Percentiles rank a stretch among this genome's conserved stretches.
Evolutionary conservation across 2,797 vertebrate species (phyloP).

Genomic region (Notamacropus eugenii): DNA sequence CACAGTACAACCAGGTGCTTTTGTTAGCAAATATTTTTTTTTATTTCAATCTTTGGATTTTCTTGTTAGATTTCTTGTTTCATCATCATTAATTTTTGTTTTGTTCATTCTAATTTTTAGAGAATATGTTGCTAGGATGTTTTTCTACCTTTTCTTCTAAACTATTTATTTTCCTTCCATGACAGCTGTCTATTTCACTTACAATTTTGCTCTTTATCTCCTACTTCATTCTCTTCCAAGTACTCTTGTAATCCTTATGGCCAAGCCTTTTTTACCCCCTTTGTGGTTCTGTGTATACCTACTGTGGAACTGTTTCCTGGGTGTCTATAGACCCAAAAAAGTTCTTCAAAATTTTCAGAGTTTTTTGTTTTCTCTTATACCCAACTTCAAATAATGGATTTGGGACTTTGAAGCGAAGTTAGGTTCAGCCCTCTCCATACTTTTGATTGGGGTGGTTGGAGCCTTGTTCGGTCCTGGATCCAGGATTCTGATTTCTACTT

Average conservation of each 20-base stretch:
- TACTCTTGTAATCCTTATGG: too few relatives aligned
- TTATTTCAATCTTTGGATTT: not conserved
- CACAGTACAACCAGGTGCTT: too few relatives aligned
- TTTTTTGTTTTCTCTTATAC: not conserved
- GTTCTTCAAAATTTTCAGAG: not conserved
- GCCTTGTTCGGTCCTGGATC: too few relatives aligned
- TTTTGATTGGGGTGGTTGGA: too few relatives aligned
- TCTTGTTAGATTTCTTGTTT: not conserved
- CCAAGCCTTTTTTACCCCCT: too few relatives aligned
- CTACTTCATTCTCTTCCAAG: not conserved
- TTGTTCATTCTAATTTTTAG: too few relatives aligned
- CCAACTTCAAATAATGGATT: not conserved
- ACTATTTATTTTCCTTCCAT: not conserved
- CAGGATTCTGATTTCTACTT: too few relatives aligned
- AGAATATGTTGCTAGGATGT: not conserved
- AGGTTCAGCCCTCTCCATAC: not conserved
- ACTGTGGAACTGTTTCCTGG: too few relatives aligned
- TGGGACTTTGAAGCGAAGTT: not conserved
- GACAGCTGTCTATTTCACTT: too few relatives aligned
- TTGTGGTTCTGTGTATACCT: not conserved
- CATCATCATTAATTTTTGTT: too few relatives aligned
- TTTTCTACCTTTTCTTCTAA: not conserved
- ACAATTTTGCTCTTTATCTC: not conserved
- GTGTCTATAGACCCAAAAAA: not conserved
- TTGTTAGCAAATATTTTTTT: too few relatives aligned